Conservation (phyloP, 2,113 vertebrate genomes). For the Mesitornis unicolor region DNA sequence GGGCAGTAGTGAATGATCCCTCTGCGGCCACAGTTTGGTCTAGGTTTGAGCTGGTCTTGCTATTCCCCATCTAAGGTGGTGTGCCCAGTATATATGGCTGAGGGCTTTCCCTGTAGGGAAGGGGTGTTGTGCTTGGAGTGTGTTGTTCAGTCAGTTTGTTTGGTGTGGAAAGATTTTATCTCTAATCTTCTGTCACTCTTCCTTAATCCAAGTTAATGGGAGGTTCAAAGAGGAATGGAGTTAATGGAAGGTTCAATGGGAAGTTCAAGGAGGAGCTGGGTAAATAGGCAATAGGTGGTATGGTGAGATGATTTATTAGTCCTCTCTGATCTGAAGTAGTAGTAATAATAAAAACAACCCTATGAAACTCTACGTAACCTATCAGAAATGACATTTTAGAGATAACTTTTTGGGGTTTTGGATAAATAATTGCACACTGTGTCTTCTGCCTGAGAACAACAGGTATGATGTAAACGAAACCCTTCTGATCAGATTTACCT, state of each 20-base stretch:
- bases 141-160: background rate
- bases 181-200: background rate
- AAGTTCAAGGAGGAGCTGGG: background rate
- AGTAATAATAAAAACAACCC: background rate
- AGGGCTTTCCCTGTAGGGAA: background rate
- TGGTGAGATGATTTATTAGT: background rate
- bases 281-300: rapidly evolving
- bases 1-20: background rate
- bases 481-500: background rate
- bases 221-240: too few species aligned
- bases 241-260: too few species aligned
- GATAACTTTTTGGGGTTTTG: too few species aligned
- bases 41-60: background rate
- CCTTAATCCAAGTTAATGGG: background rate
- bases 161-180: rapidly evolving
- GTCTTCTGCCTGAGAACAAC: background rate
- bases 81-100: too few species aligned
- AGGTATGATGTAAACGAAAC: background rate
- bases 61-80: rapidly evolving
- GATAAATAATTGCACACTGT: background rate
- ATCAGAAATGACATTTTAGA: background rate
- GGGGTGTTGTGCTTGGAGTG: rapidly evolving
- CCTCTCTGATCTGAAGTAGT: background rate
- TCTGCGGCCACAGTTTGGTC: background rate
- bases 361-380: background rate